phyloP scores from a whole-genome alignment of 2,113 vertebrate species.

The Chinchilla lanigera region DNA sequence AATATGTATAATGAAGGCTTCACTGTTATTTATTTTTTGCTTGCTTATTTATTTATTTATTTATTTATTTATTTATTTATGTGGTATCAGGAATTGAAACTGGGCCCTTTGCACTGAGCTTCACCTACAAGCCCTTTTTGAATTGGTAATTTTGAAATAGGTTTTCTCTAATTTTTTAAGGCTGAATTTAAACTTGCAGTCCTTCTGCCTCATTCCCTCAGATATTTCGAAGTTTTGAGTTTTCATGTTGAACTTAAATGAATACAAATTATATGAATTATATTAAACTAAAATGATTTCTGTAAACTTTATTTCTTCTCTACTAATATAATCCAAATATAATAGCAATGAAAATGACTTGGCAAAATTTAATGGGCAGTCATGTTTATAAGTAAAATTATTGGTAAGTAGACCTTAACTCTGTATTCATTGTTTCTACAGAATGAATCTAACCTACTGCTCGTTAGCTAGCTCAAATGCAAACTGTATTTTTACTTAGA shows the following conservation, averaged over 20 bases:
- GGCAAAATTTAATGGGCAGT: background rate
- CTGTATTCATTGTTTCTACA: background rate
- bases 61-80: background rate
- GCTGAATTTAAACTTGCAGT: background rate
- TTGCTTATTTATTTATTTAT: background rate
- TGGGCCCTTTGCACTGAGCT: background rate
- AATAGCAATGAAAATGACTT: background rate
- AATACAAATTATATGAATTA: background rate
- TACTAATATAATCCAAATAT: background rate
- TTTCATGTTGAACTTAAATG: background rate
- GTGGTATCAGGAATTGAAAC: background rate
- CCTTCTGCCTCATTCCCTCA: background rate
- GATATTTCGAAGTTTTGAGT: background rate
- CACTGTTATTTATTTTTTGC: background rate
- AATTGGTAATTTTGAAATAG: background rate
- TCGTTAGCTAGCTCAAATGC: background rate
- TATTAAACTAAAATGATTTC: constrained; percentile 8
- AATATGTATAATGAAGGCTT: background rate
- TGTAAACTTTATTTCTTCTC: background rate
- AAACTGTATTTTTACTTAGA: background rate
- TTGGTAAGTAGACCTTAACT: background rate
- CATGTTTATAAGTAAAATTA: background rate
- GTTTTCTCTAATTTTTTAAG: background rate
- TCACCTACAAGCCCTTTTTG: background rate
- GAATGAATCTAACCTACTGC: background rate